Conservation (phyloP, 1,140 invertebrate species). For the Sycophila sp. region DNA sequence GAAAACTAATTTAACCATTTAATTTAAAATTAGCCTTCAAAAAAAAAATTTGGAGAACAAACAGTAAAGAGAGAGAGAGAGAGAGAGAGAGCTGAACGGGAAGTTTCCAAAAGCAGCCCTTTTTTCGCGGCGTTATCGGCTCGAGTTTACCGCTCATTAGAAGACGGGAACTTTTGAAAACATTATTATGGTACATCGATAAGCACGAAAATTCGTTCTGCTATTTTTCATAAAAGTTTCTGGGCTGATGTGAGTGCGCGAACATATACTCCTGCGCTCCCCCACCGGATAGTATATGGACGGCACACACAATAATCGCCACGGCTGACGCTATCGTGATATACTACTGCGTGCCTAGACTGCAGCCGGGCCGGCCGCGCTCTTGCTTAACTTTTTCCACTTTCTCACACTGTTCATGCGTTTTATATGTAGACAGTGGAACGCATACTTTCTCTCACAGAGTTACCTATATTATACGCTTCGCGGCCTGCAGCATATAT, state of each 20-base stretch:
- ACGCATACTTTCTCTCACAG: too few relatives aligned
- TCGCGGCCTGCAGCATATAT: neutral
- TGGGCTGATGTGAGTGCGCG: neutral
- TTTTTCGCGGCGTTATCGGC: neutral
- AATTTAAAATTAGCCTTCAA: too few relatives aligned
- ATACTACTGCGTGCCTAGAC: conserved; percentile 41
- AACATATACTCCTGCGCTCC: neutral
- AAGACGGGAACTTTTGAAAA: conserved; percentile 25
- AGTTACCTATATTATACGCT: too few relatives aligned
- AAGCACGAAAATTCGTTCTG: conserved; percentile 28
- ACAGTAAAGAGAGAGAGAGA: neutral
- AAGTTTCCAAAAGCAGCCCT: neutral
- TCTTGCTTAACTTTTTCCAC: conserved; percentile 19
- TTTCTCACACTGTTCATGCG: neutral
- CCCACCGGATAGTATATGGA: neutral
- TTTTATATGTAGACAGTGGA: neutral
- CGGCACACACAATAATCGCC: conserved; percentile 27
- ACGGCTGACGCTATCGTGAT: conserved; percentile 50
- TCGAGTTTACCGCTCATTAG: neutral
- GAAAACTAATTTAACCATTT: too few relatives aligned
- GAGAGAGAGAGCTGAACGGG: neutral
- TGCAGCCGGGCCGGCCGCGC: conserved; percentile 6
- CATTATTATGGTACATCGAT: conserved; percentile 37
- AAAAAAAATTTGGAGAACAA: too few relatives aligned
- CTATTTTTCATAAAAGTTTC: conserved; percentile 30